A percentile compares a stretch with the other conserved stretches of the same genome.
Evolutionary conservation across 2,888 invertebrate genomes (phyloP).

Genomic region (Pseudolycoriella hygida): DNA sequence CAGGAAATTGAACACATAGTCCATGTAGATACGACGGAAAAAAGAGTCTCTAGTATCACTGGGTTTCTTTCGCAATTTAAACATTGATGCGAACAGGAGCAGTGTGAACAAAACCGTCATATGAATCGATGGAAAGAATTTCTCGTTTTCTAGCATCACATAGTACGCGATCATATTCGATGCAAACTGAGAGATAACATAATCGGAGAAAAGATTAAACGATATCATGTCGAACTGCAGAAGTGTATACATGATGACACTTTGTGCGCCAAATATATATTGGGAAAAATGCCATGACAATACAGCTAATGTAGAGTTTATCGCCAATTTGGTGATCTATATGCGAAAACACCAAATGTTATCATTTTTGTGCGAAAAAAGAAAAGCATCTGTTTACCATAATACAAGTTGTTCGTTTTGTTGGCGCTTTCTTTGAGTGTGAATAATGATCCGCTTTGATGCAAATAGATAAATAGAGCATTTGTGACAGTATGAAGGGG

Average conservation of each 20-base stretch:
- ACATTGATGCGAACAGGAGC: neutral
- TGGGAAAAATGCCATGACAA: conserved; percentile 69
- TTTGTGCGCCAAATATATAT: conserved; percentile 62
- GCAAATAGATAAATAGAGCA: conserved; percentile 43
- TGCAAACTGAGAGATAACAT: conserved; percentile 22
- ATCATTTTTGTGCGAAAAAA: no score
- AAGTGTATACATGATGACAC: conserved; percentile 49
- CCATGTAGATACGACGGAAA: neutral
- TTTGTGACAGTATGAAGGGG: conserved; percentile 58
- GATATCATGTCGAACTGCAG: conserved; percentile 39
- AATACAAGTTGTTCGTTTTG: neutral
- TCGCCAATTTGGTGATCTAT: conserved; percentile 21
- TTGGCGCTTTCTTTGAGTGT: neutral
- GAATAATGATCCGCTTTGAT: conserved; percentile 19
- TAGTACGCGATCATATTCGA: conserved; percentile 21
- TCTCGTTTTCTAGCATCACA: conserved; percentile 22
- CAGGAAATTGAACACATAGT: neutral
- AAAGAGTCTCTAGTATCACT: neutral
- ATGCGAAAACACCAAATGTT: no score
- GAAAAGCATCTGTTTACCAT: no score
- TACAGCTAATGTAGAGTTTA: conserved; percentile 22
- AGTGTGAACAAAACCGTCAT: conserved; percentile 18
- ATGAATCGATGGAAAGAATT: conserved; percentile 25
- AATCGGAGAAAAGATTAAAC: conserved; percentile 22
- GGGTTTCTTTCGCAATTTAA: neutral